A percentile compares a stretch with the other conserved stretches of the same genome.
Evolutionary conservation across 2,113 vertebrate species (phyloP).

Genomic region (Oophaga pumilio): DNA sequence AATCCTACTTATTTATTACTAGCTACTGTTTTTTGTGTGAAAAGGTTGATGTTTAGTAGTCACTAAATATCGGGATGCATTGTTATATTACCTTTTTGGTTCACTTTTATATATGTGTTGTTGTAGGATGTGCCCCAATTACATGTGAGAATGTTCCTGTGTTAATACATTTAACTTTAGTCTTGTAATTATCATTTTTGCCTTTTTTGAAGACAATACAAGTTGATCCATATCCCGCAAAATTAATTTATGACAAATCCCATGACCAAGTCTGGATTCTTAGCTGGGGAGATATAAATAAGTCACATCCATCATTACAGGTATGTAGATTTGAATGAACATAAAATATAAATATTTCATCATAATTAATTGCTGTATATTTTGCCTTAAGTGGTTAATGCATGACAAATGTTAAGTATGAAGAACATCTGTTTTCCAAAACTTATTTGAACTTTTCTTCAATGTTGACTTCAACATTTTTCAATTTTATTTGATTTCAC

Average conservation of each 20-base stretch:
- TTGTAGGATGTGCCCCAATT: background rate
- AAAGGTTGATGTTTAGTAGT: background rate
- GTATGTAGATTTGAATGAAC: slow-evolving; percentile 65
- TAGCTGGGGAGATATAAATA: slow-evolving; percentile 84
- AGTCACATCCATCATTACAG: slow-evolving; percentile 83
- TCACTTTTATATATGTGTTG: background rate
- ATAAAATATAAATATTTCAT: background rate
- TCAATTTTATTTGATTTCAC: no score
- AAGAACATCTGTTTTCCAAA: background rate
- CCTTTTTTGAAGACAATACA: slow-evolving; percentile 77
- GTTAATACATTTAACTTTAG: background rate
- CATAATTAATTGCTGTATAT: background rate
- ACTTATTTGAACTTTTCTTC: no score
- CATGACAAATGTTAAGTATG: no score
- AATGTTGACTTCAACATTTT: no score
- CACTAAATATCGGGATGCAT: background rate
- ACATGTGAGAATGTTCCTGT: background rate
- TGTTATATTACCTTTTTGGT: background rate
- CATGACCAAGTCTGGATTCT: slow-evolving; percentile 96
- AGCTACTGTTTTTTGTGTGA: background rate
- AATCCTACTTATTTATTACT: background rate
- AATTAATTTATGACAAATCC: slow-evolving; percentile 93
- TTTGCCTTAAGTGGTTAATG: background rate
- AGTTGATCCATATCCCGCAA: slow-evolving; percentile 86
- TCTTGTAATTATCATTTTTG: slow-evolving; percentile 1